Evolutionary conservation across 2,113 vertebrate genomes (phyloP), one percentile per base, ranked within the genome.

Genomic region (Talpa occidentalis): DNA sequence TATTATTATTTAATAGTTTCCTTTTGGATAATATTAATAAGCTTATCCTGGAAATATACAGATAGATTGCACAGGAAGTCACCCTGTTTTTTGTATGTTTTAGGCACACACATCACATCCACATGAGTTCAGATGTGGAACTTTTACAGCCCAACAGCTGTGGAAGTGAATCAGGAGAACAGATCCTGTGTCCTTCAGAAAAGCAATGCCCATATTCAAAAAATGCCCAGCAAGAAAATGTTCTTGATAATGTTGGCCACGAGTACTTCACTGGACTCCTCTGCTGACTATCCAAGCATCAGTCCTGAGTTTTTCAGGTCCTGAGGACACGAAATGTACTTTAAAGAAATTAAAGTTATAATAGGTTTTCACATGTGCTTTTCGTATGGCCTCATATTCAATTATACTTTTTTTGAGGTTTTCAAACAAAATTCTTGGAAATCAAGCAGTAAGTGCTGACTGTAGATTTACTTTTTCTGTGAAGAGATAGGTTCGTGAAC

Each of bases 301-400:
- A 11, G 66, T 95, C 42, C 66, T 82, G 32, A 95, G 64, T 89
- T 78, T 44, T 91, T 79, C n/a, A 87, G 28, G 54, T 74, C 88
- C 91, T 8, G 21, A 83, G 78, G 78, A 91, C 35, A 37, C 83
- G 56, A 77, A 47, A 67, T 78, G 91, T 90, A 59, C 70, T 84
- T 73, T 82, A 66, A 89, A 86, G 64, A 91, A 74, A 78, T 77
- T 83, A 73, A 80, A 14, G 40, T 88, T 83, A 88, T 22, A 26
- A 49, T n/a, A 52, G 69, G 37, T 76, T 79, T 95, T 67, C 49
- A 88, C 88, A 54, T 95, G 56, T 64, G 54, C 10, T 30, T 60
- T 81, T 84, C 67, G 56, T 62, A 78, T 66, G 80, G 54, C n/a
- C 52, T 82, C 49, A 5, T 40, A 69, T 47, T 93, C 24, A 89